phyloP scores from a whole-genome alignment of 2,113 vertebrate species.

The Heteronetta atricapilla region DNA sequence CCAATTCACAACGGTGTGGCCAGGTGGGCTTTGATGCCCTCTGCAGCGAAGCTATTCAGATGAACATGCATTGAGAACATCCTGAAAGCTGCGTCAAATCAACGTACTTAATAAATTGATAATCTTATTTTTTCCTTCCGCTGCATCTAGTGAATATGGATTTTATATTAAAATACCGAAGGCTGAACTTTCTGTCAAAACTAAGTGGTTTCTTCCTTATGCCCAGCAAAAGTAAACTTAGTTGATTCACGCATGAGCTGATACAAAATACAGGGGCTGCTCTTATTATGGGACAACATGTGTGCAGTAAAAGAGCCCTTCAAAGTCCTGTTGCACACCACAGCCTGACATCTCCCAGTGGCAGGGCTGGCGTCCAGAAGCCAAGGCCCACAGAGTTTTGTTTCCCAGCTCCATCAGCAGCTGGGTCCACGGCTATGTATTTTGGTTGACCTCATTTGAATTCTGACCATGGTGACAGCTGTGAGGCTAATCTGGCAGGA shows the following conservation, averaged over 20 bases:
- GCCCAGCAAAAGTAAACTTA: not conserved
- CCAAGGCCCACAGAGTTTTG: not conserved
- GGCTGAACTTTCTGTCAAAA: not conserved
- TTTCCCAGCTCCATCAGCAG: conserved; percentile 11
- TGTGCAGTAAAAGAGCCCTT: not conserved
- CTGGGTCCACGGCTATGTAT: not conserved
- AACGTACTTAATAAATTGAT: not conserved
- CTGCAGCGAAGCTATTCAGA: not conserved
- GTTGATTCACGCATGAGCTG: accelerated
- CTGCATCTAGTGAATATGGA: accelerated
- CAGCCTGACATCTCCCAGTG: not conserved
- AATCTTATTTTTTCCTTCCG: not conserved
- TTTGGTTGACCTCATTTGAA: conserved; percentile 2
- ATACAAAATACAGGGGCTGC: not conserved
- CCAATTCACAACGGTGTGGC: not conserved
- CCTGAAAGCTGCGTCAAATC: not conserved
- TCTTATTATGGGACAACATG: not conserved
- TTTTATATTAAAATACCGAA: accelerated
- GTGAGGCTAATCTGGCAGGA: conserved; percentile 9
- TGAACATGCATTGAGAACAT: not conserved
- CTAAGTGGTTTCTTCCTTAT: not conserved
- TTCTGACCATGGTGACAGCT: not conserved
- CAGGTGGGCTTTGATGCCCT: not conserved
- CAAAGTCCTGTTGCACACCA: not conserved
- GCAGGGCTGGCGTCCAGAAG: not conserved